Percentiles rank a stretch among this genome's conserved stretches.
Conservation (phyloP, 2,888 invertebrate species). For the Globia sparganii region DNA sequence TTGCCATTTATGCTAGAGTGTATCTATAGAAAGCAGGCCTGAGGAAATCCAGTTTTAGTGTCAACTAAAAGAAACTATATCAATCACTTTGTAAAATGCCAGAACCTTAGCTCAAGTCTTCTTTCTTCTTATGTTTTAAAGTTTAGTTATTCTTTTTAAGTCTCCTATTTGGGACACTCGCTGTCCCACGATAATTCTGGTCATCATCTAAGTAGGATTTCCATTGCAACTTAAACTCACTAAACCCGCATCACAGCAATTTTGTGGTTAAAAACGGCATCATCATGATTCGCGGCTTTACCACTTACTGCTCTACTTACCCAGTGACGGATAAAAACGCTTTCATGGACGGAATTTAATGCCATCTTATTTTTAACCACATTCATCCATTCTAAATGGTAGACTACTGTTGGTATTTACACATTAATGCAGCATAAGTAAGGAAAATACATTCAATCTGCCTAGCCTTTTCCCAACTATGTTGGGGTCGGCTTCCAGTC, state of each 20-base stretch:
- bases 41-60: background rate
- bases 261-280: constrained; percentile 60
- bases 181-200: constrained; percentile 7
- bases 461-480: background rate
- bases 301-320: constrained; percentile 57
- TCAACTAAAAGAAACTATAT: background rate
- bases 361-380: constrained; percentile 25
- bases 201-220: constrained; percentile 27
- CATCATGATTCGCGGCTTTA: constrained; percentile 56
- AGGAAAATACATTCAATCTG: background rate
- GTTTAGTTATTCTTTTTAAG: background rate
- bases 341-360: constrained; percentile 36
- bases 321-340: constrained; percentile 54
- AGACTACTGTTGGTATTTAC: background rate
- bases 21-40: background rate
- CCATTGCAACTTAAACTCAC: constrained; percentile 23
- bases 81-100: background rate
- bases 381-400: constrained; percentile 2
- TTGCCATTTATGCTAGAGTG: background rate
- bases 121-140: background rate
- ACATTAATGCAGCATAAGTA: background rate
- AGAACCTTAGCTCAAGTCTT: background rate
- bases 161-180: background rate
- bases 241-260: constrained; percentile 51
- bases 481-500: background rate